These are phyloP conservation scores for Tyto alba DNA, from an alignment of 2,113 vertebrate species.

Conservation along the genomic window DNA sequence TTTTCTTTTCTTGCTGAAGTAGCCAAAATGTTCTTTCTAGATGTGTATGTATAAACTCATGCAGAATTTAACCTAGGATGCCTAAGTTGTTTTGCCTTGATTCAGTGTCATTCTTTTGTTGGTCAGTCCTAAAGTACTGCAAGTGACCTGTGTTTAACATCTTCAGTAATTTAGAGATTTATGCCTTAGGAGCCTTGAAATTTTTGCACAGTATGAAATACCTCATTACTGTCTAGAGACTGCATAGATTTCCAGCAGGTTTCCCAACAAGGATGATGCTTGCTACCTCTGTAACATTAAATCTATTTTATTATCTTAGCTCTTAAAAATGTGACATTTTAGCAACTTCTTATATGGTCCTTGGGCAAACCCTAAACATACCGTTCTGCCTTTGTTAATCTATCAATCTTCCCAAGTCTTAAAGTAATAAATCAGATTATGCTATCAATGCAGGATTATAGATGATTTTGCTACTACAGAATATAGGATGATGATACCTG, in stretches of 20 bases:
- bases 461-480: background rate
- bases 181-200: background rate
- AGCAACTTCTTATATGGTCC: background rate
- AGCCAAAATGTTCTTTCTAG: background rate
- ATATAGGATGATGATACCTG: background rate
- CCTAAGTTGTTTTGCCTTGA: background rate
- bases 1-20: background rate
- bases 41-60: background rate
- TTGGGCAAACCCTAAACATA: background rate
- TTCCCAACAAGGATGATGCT: background rate
- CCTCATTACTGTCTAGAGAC: background rate
- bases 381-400: background rate
- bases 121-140: background rate
- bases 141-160: background rate
- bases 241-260: background rate
- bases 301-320: background rate
- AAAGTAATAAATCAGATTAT: background rate
- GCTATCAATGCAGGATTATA: background rate
- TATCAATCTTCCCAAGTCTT: background rate
- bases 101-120: background rate
- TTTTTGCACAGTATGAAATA: background rate
- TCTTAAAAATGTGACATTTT: background rate
- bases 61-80: background rate
- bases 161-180: background rate
- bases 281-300: background rate